Percentiles rank a stretch among this genome's conserved stretches.
Conservation (phyloP, 2,797 vertebrate species). For the Lutjanus argentimaculatus region DNA sequence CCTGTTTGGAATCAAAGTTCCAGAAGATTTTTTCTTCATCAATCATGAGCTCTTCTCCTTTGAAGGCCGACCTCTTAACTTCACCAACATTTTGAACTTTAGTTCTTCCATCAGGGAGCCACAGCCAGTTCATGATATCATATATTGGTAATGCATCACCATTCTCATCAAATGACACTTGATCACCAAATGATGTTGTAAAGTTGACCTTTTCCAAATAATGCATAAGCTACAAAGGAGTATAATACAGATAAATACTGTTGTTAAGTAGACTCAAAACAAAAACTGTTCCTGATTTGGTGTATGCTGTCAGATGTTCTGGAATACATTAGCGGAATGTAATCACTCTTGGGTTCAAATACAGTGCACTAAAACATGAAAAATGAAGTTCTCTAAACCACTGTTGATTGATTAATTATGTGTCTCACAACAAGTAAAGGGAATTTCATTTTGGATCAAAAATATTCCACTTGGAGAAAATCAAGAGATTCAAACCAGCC, state of each 20-base stretch:
- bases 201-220: slow-evolving; percentile 81
- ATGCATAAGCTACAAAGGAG: slow-evolving; percentile 69
- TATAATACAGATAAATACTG: background rate
- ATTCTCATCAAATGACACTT: slow-evolving; percentile 83
- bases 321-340: background rate
- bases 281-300: background rate
- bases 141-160: slow-evolving; percentile 81
- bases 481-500: too few species aligned
- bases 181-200: slow-evolving; percentile 80
- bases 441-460: background rate
- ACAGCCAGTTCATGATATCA: slow-evolving; percentile 83
- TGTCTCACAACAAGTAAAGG: background rate
- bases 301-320: background rate
- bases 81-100: slow-evolving; percentile 75
- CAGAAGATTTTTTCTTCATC: slow-evolving; percentile 78
- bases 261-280: too few species aligned
- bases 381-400: background rate
- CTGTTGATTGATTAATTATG: background rate
- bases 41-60: slow-evolving; percentile 69
- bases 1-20: slow-evolving; percentile 71
- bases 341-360: background rate
- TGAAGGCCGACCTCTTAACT: slow-evolving; percentile 62
- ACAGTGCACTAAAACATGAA: background rate
- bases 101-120: slow-evolving; percentile 69
- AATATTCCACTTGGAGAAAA: too few species aligned